Evolutionary conservation across 2,888 invertebrate species (phyloP), one percentile per base, ranked within the genome.

Genomic region (Xylota segnis): DNA sequence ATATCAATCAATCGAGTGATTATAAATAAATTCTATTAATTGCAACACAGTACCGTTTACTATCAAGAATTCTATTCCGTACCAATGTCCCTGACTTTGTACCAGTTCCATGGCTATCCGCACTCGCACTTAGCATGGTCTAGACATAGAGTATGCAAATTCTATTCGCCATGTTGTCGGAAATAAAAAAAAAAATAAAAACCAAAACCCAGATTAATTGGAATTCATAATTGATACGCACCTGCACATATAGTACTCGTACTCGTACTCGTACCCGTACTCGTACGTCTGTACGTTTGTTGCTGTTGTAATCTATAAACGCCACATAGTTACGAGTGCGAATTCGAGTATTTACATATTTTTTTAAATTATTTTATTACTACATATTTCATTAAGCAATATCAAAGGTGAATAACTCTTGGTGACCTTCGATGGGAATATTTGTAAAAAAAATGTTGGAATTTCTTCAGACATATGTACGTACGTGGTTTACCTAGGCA

Each of bases 341-440:
- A 71, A 23, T 63, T 23, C 43, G 40, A 34, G 27, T 50, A 16
- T 68, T 68, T 29, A 43, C 68, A 63, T 56, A 47, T 43, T 77
- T 59, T 58, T 72, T 6, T 61, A 72, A 14, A 18, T 59, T 47
- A 2, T 59, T 50, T 47, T 56, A 5, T 59, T 54, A 27, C 54
- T 34, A n/a, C n/a, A n/a, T n/a, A 63, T 45, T 71, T 58, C 29
- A 68, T 65, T 47, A 37, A 58, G 16, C 54, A 68, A 37, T 83
- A 65, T 61, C 79, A 76, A 70, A 81, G 84, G 75, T 84, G 84
- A 84, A 84, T 84, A 84, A 84, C 84, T 74, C 66, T 43, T 40
- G 4, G 10, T 47, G 79, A 75, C 84, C 84, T 75, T 81, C 47
- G 5, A 12, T n/a, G 27, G 43, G 61, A 50, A 58, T 70, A 58